Conservation (phyloP, 2,113 vertebrate genomes). For the Syrrhaptes paradoxus region DNA sequence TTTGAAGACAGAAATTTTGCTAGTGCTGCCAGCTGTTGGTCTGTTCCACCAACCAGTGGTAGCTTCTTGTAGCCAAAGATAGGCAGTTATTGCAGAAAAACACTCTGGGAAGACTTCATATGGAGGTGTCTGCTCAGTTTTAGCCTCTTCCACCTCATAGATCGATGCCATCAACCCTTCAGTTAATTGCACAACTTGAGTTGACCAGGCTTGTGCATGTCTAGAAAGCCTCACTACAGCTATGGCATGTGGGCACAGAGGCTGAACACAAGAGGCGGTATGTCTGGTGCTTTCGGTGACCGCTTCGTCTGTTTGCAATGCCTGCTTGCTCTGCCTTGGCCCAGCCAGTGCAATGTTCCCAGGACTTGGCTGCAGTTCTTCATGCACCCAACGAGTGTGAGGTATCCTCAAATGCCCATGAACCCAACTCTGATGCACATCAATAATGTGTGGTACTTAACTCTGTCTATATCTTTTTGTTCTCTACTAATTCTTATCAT, state of each 20-base stretch:
- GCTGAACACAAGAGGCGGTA: accelerated
- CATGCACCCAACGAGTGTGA: neutral
- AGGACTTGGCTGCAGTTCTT: neutral
- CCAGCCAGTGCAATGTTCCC: neutral
- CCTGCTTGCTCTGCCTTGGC: accelerated
- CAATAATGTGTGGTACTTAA: neutral
- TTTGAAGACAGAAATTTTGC: neutral
- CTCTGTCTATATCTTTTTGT: neutral
- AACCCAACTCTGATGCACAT: neutral
- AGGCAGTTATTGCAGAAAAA: neutral
- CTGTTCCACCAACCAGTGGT: neutral
- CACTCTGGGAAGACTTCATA: neutral
- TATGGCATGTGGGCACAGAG: neutral
- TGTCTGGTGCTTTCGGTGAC: neutral
- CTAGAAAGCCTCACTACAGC: neutral
- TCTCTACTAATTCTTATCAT: neutral
- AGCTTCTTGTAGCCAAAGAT: neutral
- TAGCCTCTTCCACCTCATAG: neutral
- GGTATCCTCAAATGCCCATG: neutral
- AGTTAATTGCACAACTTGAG: neutral
- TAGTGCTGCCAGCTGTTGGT: neutral
- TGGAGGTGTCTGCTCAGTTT: neutral
- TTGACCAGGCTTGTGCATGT: neutral
- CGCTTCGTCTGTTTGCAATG: neutral
- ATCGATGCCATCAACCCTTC: neutral